Base-by-base conservation (phyloP, 2,888 invertebrate species). In the Stenodera caucasica region DNA sequence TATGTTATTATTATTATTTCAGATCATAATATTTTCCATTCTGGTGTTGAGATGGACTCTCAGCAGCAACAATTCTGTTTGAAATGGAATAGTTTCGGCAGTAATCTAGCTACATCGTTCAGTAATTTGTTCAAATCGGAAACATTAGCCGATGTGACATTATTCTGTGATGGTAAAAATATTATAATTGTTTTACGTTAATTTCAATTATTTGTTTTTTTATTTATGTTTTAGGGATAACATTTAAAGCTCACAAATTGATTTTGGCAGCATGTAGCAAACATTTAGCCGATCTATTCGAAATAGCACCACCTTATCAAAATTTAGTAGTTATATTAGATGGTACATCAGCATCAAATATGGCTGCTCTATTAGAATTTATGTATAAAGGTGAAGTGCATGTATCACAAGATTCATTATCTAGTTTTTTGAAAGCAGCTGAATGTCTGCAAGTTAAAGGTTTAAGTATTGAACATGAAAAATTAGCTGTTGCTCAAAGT, bases 361-460 rank as follows among this genome's bases (percentile, higher is more conserved):
- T 94, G 92, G 90, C 92, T 68, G 93, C 94, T 50, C 85, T 94
- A 69, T 85, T 94, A 69, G 94, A 94, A 82, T 94, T 94, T 81
- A 94, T 94, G 94, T 94, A 94, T 84, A 94, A 94, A 80, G 94
- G 94, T 61, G 94, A 94, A 82, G 94, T 94, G 72, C 94, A 94
- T 80, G 93, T 94, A 75, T 93, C 93, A 73, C 94, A 94, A 82
- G 94, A 94, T 81, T 91, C 92, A 69, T 87, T 94, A 72, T 92
- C 92, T 77, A 92, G 93, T 81, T 94, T 94, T 80, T 87, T 94
- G 67, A 94, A 94, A 82, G 93, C 94, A 70, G 94, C 94, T 58
- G 94, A 94, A 83, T 92, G 91, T 81, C 85, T 94, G 75, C 94
- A 94, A 87, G 92, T 91, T 52, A 90, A 90, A 81, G 90, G 90